Base-by-base conservation (phyloP, 35 echinoderm and acorn worm genomes). In the Apostichopus parvimensis region DNA sequence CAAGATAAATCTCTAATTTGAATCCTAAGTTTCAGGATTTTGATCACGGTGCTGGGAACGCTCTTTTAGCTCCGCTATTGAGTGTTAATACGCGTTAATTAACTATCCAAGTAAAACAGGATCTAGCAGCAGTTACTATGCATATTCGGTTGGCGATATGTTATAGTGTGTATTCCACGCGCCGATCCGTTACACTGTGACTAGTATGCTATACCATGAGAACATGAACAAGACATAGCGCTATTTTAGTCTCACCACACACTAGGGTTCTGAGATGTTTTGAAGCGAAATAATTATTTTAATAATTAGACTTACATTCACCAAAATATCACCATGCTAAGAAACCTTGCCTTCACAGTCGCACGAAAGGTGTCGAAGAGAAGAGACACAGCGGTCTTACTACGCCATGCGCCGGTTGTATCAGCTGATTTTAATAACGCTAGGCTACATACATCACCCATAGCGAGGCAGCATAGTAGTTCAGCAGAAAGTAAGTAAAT, bases 361-460 rank as follows among this genome's bases (percentile, higher is more conserved):
- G 81, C 81, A 9, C 55, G 81, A 58, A 55, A 84, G 54, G 54
- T 84, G 20, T 56, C 52, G 54, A 84, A 84, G n/a, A 84, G 81
- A 59, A 84, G 57, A 56, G 81, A 84, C 24, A 9, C 81, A 59
- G 20, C 81, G 13, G 2, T 84, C 21, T 59, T 84, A 59, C 11
- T 84, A 21, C 81, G 81, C 9, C 11, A 84, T 59, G 55, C 11
- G 9, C 81, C 54, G 20, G 81, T 15, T 18, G 21, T 59, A 84
- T 84, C 81, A 84, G 81, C 81, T 84, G 81, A 58, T 84, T 59
- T 21, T 24, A 58, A 59, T 84, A 84, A 84, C 54, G 81, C 52
- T 84, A 84, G 81, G 81, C 81, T 84, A 58, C 81, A 84, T 59
- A 84, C 81, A 58, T 60, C 81, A 1, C 81, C 81, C 18, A 18